These are phyloP conservation scores for Napeogenes sylphis DNA, from an alignment of 2,888 invertebrate genomes.

Conservation along the genomic window DNA sequence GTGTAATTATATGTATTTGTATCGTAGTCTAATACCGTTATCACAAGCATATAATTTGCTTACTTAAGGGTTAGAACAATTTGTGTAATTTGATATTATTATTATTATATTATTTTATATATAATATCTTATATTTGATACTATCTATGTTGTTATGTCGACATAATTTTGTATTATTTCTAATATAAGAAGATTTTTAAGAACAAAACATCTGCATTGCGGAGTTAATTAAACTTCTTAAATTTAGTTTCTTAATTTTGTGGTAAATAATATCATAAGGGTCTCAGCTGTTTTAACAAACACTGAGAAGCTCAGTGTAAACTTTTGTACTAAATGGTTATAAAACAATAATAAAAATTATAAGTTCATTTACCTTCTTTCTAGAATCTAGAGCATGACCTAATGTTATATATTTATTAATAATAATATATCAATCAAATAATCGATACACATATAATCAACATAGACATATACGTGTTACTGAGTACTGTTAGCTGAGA, in stretches of 20 bases:
- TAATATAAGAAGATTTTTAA: no score
- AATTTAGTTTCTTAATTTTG: constrained; percentile 16
- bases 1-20: no score
- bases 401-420: not conserved
- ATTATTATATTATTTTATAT: no score
- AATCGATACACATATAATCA: not conserved
- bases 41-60: no score
- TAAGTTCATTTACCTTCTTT: no score
- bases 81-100: no score
- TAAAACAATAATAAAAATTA: not conserved
- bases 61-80: no score
- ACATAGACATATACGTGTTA: not conserved
- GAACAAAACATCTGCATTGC: not conserved
- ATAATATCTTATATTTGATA: no score
- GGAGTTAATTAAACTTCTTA: not conserved
- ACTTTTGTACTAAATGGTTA: constrained; percentile 15
- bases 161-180: no score
- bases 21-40: no score
- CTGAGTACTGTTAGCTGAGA: not conserved
- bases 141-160: no score
- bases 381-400: no score
- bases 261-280: constrained; percentile 16
- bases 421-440: not conserved
- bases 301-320: constrained; percentile 12
- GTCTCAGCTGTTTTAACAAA: constrained; percentile 17